A percentile compares a stretch with the other conserved stretches of the same genome.
phyloP scores from a whole-genome alignment of 92 coral and sea anemone species.

The Blastomussa wellsi region DNA sequence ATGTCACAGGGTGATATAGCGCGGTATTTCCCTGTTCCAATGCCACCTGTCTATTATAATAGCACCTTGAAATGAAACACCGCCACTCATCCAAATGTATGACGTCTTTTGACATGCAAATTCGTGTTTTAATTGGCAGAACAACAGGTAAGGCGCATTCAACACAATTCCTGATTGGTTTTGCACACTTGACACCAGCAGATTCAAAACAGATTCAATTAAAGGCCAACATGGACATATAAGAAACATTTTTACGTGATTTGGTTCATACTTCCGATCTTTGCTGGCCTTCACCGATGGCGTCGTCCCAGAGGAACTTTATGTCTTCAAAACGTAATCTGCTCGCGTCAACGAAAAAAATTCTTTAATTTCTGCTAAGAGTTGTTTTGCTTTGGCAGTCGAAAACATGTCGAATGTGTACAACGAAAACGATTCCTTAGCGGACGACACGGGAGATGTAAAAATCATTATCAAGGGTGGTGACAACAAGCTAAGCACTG shows the following conservation, averaged over 20 bases:
- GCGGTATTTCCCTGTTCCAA: slow-evolving; percentile 7
- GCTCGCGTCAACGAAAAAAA: neutral
- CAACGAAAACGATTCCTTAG: slow-evolving; percentile 36
- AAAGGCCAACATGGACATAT: slow-evolving; percentile 26
- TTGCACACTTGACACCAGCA: slow-evolving; percentile 15
- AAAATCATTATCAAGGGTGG: slow-evolving; percentile 75
- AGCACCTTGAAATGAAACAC: slow-evolving; percentile 18
- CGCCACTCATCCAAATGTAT: slow-evolving; percentile 26
- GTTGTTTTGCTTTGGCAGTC: neutral
- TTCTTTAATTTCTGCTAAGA: neutral
- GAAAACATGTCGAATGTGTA: slow-evolving; percentile 50
- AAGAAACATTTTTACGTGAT: slow-evolving; percentile 25
- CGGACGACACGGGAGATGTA: slow-evolving; percentile 76
- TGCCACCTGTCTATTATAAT: slow-evolving; percentile 40
- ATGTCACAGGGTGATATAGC: slow-evolving; percentile 27
- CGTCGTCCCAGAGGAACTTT: neutral
- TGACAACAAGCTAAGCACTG: slow-evolving; percentile 58
- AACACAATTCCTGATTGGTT: slow-evolving; percentile 46
- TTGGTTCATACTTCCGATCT: slow-evolving; percentile 23
- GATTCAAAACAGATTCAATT: slow-evolving; percentile 27
- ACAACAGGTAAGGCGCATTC: slow-evolving; percentile 56
- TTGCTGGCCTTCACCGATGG: neutral
- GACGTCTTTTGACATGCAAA: slow-evolving; percentile 73
- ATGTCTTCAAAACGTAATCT: neutral
- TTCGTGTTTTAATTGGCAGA: slow-evolving; percentile 58